Conservation (phyloP, 2,888 invertebrate genomes). For the Sesia bembeciformis region DNA sequence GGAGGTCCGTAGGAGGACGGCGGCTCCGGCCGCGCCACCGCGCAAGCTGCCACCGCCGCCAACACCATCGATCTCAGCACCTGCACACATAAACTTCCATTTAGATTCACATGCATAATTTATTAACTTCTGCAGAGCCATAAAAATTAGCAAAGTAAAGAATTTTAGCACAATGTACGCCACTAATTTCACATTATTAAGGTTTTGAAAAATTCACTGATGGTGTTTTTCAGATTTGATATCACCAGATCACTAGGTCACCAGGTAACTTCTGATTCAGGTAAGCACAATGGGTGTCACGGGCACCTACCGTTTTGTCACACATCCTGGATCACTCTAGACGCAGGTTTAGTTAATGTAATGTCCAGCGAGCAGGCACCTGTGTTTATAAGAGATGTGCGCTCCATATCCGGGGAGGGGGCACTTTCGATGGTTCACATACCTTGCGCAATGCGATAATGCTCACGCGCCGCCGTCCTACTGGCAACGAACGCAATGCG, state of each 20-base stretch:
- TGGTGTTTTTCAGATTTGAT: conserved; percentile 1
- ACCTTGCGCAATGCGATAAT: conserved; percentile 60
- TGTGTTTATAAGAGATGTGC: conserved; percentile 68
- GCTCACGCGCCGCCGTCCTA: conserved; percentile 47
- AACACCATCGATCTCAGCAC: conserved; percentile 57
- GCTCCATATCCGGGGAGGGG: conserved; percentile 67
- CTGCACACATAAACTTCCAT: conserved; percentile 42
- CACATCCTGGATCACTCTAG: conserved; percentile 56
- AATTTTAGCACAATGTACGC: too few species aligned
- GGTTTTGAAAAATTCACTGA: neutral
- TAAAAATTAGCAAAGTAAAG: too few species aligned
- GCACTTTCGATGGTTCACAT: conserved; percentile 70
- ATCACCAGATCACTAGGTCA: conserved; percentile 40
- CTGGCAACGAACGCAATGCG: neutral
- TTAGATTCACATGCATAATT: conserved; percentile 5
- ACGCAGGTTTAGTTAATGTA: conserved; percentile 51
- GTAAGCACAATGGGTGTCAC: too few species aligned
- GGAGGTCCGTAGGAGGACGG: conserved; percentile 76
- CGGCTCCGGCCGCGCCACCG: conserved; percentile 70
- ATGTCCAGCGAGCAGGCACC: conserved; percentile 62
- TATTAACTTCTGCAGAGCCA: neutral
- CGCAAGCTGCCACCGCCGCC: conserved; percentile 56
- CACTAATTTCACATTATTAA: too few species aligned
- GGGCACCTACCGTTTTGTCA: conserved; percentile 62
- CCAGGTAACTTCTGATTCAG: conserved; percentile 8